Conservation (phyloP, 2,113 vertebrate species). For the Pogona vitticeps region DNA sequence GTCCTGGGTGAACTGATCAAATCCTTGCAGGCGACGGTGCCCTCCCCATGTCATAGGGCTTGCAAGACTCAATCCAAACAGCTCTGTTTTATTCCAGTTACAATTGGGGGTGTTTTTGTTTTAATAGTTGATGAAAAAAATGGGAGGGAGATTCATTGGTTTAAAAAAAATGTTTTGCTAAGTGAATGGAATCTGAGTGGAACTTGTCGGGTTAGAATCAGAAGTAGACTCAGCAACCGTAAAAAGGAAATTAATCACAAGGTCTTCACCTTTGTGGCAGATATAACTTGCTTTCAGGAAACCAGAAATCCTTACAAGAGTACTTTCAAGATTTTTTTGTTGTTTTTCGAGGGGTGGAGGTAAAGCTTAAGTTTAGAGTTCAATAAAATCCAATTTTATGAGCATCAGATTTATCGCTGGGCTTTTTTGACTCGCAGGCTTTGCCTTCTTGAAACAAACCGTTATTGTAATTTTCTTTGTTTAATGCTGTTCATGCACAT, state of each 20-base stretch:
- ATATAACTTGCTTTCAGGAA: neutral
- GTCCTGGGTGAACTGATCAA: neutral
- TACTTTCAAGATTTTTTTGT: constrained; percentile 32
- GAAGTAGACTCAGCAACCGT: neutral
- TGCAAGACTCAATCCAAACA: neutral
- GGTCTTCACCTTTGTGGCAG: neutral
- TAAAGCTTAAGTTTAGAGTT: constrained; percentile 67
- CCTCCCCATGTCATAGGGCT: no score
- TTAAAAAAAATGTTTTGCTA: neutral
- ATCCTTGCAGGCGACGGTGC: neutral
- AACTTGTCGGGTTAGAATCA: constrained; percentile 29
- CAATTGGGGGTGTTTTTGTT: neutral
- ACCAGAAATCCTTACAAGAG: constrained; percentile 7
- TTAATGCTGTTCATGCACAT: neutral
- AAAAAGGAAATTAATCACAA: constrained; percentile 15
- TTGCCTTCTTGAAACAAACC: constrained; percentile 54
- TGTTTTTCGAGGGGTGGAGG: constrained; percentile 40
- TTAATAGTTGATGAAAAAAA: neutral
- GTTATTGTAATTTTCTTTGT: constrained; percentile 8
- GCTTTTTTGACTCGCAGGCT: constrained; percentile 57
- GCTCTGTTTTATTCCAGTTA: neutral
- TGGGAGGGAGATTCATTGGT: neutral
- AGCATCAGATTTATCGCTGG: constrained; percentile 68
- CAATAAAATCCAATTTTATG: constrained; percentile 70
- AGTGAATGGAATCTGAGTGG: neutral